Evolutionary conservation across 2,888 invertebrate genomes (phyloP).

Genomic region (Tiphia femorata): DNA sequence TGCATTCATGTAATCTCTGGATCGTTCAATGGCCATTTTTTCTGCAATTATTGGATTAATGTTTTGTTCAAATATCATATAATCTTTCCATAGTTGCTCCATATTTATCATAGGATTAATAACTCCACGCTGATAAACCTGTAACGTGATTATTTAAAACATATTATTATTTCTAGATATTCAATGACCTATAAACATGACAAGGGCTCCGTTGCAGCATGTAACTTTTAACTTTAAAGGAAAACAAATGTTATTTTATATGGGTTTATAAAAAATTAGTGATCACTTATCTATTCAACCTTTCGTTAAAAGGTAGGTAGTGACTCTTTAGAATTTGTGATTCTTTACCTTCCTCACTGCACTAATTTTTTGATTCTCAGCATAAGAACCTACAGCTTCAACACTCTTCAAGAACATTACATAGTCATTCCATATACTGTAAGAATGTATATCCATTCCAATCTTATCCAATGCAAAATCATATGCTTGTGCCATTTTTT

Average conservation of each 20-base stretch:
- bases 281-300: neutral
- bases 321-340: too few relatives aligned
- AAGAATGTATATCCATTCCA: slow-evolving; percentile 97
- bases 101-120: slow-evolving; percentile 97
- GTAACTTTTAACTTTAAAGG: too few relatives aligned
- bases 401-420: slow-evolving; percentile 95
- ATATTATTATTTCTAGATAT: neutral
- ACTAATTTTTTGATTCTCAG: slow-evolving; percentile 99
- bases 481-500: slow-evolving; percentile 99
- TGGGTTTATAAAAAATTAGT: neutral
- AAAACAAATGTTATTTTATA: neutral
- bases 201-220: too few relatives aligned
- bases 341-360: slow-evolving; percentile 89
- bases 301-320: too few relatives aligned
- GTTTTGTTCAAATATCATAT: slow-evolving; percentile 95
- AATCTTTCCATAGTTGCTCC: slow-evolving; percentile 97
- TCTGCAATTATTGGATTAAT: slow-evolving; percentile 93
- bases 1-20: slow-evolving; percentile 98
- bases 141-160: slow-evolving; percentile 30
- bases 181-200: too few relatives aligned
- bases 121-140: slow-evolving; percentile 95
- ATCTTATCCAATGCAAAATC: slow-evolving; percentile 99
- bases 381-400: slow-evolving; percentile 98
- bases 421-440: slow-evolving; percentile 98
- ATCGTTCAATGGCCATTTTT: slow-evolving; percentile 96